These are phyloP conservation scores for Flexamia atlantica DNA, from an alignment of 2,888 invertebrate species.

Conservation along the genomic window DNA sequence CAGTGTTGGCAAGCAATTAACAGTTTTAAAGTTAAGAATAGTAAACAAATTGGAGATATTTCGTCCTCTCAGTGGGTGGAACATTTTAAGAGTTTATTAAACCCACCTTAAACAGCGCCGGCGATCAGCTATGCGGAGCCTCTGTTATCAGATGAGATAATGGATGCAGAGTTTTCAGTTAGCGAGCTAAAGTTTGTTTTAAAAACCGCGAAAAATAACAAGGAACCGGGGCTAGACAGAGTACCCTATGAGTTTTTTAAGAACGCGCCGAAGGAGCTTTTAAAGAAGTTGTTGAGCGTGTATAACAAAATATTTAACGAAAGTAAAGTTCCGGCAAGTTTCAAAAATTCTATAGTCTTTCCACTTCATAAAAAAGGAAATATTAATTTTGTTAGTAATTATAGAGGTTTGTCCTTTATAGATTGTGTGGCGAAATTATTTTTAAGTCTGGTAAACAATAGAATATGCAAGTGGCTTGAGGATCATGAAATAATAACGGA, in stretches of 20 bases:
- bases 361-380: conserved; percentile 62
- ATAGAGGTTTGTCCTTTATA: conserved; percentile 61
- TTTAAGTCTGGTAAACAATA: conserved; percentile 51
- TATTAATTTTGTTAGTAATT: conserved; percentile 57
- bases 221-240: conserved; percentile 45
- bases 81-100: too few relatives aligned
- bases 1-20: too few relatives aligned
- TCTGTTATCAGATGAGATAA: neutral
- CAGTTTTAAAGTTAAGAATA: too few relatives aligned
- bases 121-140: conserved; percentile 48
- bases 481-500: conserved; percentile 62
- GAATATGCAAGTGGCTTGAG: conserved; percentile 61
- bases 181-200: neutral
- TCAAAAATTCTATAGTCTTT: conserved; percentile 54
- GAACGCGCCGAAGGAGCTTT: neutral
- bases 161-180: neutral
- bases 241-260: conserved; percentile 51
- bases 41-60: too few relatives aligned
- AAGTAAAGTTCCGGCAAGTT: conserved; percentile 15
- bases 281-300: neutral
- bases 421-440: conserved; percentile 58
- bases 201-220: conserved; percentile 33
- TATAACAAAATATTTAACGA: conserved; percentile 27
- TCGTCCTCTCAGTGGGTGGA: too few relatives aligned
- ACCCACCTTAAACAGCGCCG: neutral